A percentile compares a stretch with the other conserved stretches of the same genome.
phyloP scores from a whole-genome alignment of 2,797 vertebrate species.

The Esox lucius region DNA sequence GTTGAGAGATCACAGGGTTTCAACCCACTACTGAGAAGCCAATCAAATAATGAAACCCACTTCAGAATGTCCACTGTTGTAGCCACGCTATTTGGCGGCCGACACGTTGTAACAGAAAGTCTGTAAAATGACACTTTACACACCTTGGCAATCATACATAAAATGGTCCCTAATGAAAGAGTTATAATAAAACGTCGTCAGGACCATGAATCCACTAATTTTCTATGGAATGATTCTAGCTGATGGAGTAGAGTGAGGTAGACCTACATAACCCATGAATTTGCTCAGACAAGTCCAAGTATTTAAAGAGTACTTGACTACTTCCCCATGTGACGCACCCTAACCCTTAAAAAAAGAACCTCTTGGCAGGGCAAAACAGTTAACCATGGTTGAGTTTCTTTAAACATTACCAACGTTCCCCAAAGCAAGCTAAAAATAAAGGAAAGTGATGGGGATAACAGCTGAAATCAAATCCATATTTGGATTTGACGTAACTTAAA shows the following conservation, averaged over 20 bases:
- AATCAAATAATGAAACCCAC: conserved; percentile 26
- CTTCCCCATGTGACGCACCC: too few species aligned
- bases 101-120: neutral
- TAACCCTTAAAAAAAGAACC: too few species aligned
- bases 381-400: too few species aligned
- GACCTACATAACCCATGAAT: conserved; percentile 24
- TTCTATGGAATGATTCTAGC: conserved; percentile 19
- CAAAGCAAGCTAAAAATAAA: too few species aligned
- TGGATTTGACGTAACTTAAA: too few species aligned
- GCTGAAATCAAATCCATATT: too few species aligned
- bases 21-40: conserved; percentile 16
- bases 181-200: conserved; percentile 40
- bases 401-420: too few species aligned
- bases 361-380: too few species aligned
- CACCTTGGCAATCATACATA: conserved; percentile 26
- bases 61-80: conserved; percentile 15
- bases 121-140: conserved; percentile 31
- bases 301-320: neutral
- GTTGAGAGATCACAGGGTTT: conserved; percentile 18
- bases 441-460: too few species aligned
- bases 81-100: neutral
- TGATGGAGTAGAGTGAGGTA: conserved; percentile 10
- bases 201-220: conserved; percentile 33
- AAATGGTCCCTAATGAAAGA: conserved; percentile 18
- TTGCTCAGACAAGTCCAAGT: conserved; percentile 34